Conservation (phyloP, 2,888 invertebrate species). For the Ophion ventricosus region DNA sequence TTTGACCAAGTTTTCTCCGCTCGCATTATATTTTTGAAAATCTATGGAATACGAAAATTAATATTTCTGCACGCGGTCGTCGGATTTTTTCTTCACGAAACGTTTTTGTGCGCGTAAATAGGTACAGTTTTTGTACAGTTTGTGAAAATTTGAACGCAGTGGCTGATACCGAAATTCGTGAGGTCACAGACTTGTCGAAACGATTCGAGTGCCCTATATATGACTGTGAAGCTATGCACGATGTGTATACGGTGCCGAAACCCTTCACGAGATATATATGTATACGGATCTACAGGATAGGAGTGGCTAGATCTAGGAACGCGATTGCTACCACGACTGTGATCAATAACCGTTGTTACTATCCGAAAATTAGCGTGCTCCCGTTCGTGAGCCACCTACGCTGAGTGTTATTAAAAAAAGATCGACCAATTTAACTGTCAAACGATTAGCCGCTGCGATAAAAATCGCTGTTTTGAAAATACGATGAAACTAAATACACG, state of each 20-base stretch:
- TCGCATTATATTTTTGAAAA: neutral
- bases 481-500: neutral
- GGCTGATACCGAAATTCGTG: neutral
- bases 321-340: conserved; percentile 59
- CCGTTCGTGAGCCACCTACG: neutral
- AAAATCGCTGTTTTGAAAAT: neutral
- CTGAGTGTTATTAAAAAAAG: neutral
- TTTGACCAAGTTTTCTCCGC: neutral
- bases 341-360: conserved; percentile 57
- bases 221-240: neutral
- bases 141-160: neutral
- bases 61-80: neutral
- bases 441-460: neutral
- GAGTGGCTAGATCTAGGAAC: conserved; percentile 54
- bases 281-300: conserved; percentile 41
- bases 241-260: conserved; percentile 3
- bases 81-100: neutral
- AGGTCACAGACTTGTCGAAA: neutral
- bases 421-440: conserved; percentile 6
- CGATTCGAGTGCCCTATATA: neutral
- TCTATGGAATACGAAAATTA: neutral
- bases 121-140: neutral
- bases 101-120: neutral
- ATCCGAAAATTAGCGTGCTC: conserved; percentile 47
- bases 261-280: neutral